Percentiles rank a stretch among this genome's conserved stretches.
These are phyloP conservation scores for Odobenus rosmarus DNA, from an alignment of 2,113 vertebrate species.

Conservation along the genomic window DNA sequence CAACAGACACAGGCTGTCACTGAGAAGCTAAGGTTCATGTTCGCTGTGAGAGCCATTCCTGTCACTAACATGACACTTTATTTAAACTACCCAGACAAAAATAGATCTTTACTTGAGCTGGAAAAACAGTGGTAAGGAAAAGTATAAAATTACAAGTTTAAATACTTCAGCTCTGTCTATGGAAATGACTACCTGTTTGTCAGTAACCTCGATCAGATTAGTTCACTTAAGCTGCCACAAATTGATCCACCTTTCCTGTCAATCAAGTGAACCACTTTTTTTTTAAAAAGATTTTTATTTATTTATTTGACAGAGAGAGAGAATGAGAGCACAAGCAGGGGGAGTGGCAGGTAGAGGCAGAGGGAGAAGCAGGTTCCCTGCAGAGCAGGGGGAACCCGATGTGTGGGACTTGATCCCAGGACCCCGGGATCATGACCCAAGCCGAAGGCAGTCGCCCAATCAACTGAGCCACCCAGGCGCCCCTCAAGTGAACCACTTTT, in stretches of 20 bases:
- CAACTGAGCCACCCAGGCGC: no score
- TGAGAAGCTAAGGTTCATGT: not conserved
- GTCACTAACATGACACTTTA: not conserved
- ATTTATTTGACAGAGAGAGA: no score
- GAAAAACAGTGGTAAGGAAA: not conserved
- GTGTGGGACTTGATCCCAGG: no score
- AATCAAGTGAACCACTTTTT: not conserved
- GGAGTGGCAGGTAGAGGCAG: no score
- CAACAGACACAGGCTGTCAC: not conserved
- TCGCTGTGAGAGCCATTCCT: not conserved
- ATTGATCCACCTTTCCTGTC: not conserved
- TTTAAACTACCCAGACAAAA: slow-evolving; percentile 44
- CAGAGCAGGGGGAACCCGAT: no score
- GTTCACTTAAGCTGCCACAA: not conserved
- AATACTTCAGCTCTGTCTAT: not conserved
- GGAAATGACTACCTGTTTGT: not conserved
- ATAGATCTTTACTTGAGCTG: slow-evolving; percentile 32
- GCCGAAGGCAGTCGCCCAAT: no score
- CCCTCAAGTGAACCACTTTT: not conserved
- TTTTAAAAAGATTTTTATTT: no score
- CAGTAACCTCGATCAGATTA: not conserved
- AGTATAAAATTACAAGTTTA: not conserved
- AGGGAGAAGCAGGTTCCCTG: no score
- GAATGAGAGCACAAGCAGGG: no score
- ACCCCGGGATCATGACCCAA: no score